Conservation (phyloP, 2,888 invertebrate genomes). For the Caenorhabditis panamensis region DNA sequence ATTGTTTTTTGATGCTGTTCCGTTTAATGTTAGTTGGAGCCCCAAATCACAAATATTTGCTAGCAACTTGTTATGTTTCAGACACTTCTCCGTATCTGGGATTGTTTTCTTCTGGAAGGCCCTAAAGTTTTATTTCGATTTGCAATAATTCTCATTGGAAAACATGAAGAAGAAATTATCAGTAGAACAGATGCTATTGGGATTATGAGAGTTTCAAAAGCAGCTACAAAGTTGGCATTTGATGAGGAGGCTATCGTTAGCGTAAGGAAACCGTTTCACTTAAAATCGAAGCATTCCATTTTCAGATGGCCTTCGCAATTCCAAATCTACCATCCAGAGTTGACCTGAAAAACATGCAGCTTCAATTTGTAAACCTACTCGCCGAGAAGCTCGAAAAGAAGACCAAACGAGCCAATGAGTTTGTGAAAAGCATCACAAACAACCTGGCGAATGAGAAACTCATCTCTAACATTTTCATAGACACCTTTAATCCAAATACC, state of each 20-base stretch:
- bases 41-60: too few relatives aligned
- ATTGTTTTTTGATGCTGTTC: conserved; percentile 84
- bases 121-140: conserved; percentile 84
- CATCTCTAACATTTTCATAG: conserved; percentile 61
- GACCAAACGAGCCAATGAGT: conserved; percentile 51
- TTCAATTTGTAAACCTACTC: conserved; percentile 45
- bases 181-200: conserved; percentile 82
- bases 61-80: too few relatives aligned
- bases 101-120: conserved; percentile 84
- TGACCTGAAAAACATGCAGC: conserved; percentile 57
- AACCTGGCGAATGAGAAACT: conserved; percentile 41
- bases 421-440: conserved; percentile 54
- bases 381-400: conserved; percentile 55
- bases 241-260: conserved; percentile 83
- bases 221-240: conserved; percentile 83
- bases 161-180: conserved; percentile 69
- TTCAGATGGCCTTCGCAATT: conserved; percentile 56
- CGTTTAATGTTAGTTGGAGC: conserved; percentile 83
- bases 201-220: conserved; percentile 83
- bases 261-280: conserved; percentile 73
- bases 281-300: not conserved
- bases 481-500: conserved; percentile 45
- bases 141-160: conserved; percentile 74
- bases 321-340: conserved; percentile 47
- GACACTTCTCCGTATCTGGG: conserved; percentile 84